Conservation (phyloP, 2,113 vertebrate genomes). For the Panurus biarmicus region DNA sequence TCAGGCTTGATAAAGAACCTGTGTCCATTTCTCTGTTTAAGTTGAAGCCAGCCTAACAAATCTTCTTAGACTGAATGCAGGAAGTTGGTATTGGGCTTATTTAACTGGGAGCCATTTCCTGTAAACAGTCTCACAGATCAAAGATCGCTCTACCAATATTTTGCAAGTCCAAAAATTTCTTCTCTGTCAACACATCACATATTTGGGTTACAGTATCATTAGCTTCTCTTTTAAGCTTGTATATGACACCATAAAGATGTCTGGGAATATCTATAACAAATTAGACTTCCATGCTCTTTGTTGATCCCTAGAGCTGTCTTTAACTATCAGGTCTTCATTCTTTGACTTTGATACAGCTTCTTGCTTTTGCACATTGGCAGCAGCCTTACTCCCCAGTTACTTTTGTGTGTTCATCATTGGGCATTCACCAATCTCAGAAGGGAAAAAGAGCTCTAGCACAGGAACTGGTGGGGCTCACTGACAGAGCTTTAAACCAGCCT, state of each 20-base stretch:
- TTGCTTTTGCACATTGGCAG: neutral
- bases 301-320: neutral
- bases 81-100: slow-evolving; percentile 37
- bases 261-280: slow-evolving; percentile 8
- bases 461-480: neutral
- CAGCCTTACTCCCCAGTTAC: neutral
- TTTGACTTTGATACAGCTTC: neutral
- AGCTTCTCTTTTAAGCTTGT: slow-evolving; percentile 51
- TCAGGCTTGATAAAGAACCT: neutral
- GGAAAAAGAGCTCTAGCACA: neutral
- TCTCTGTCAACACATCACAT: slow-evolving; percentile 53
- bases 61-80: slow-evolving; percentile 9
- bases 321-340: slow-evolving; percentile 4
- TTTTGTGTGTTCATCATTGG: neutral
- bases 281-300: slow-evolving; percentile 18
- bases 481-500: neutral
- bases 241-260: slow-evolving; percentile 33
- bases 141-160: slow-evolving; percentile 36
- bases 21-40: slow-evolving; percentile 6
- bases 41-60: neutral
- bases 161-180: slow-evolving; percentile 42
- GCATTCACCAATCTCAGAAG: neutral
- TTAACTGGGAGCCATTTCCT: slow-evolving; percentile 48
- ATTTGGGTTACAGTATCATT: slow-evolving; percentile 37
- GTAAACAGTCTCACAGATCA: slow-evolving; percentile 54